These are phyloP conservation scores for Rhingia campestris DNA, from an alignment of 2,888 invertebrate genomes.

Conservation along the genomic window DNA sequence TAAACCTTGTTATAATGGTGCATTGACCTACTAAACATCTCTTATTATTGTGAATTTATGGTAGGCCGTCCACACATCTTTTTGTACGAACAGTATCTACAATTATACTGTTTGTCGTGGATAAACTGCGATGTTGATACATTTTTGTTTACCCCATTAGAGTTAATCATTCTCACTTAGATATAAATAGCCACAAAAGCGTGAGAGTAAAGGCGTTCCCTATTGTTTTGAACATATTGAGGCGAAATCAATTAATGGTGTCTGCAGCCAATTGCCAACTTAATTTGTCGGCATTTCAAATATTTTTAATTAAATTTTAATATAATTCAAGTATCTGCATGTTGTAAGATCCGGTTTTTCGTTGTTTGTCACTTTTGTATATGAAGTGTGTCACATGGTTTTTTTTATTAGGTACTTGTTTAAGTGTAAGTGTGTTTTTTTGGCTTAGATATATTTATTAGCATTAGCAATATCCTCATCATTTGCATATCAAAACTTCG, in stretches of 20 bases:
- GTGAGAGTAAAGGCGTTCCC: background rate
- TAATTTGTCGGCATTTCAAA: slow-evolving; percentile 17
- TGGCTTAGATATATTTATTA: too few species aligned
- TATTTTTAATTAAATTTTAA: background rate
- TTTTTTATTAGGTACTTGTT: too few species aligned
- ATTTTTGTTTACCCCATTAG: background rate
- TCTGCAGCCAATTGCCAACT: slow-evolving; percentile 8
- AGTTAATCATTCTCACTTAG: background rate
- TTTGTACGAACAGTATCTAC: background rate
- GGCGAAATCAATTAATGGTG: slow-evolving; percentile 23
- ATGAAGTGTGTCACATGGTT: too few species aligned
- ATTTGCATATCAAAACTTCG: too few species aligned
- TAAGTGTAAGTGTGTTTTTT: too few species aligned
- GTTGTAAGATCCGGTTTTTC: too few species aligned
- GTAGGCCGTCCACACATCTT: too few species aligned
- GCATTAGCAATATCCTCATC: too few species aligned
- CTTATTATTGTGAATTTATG: background rate
- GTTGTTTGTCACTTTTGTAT: too few species aligned
- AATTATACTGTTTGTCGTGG: background rate
- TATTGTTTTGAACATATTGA: slow-evolving; percentile 21
- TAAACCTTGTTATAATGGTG: too few species aligned
- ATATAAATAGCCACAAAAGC: background rate
- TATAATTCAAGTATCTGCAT: background rate
- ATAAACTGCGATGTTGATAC: background rate
- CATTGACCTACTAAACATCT: background rate